Base-by-base conservation (phyloP, 2,888 invertebrate species). In the Chrysina gloriosa region DNA sequence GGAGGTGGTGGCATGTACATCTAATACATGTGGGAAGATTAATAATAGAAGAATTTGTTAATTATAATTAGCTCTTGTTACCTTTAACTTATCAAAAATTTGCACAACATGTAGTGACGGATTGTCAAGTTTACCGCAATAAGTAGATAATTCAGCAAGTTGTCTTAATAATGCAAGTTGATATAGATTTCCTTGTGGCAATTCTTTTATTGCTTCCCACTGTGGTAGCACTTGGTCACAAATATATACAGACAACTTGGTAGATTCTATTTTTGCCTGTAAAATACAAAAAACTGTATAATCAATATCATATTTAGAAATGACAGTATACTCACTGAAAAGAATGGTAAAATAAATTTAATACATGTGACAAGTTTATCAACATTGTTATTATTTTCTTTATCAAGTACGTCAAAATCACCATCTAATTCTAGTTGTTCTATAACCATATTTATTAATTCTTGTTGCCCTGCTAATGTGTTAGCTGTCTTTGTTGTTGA, bases 1-100 rank as follows among this genome's bases (percentile, higher is more conserved):
- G 96, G 94, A 14, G 97, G 96, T 74, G 94, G 86, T 2, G 96
- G 97, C 89, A 97, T 91, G 78, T 93, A 95, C 74, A 90, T 89
- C 95, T 95, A 81, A 34, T 83, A 83, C 9, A 11, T n/a, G n/a
- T n/a, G n/a, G n/a, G n/a, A n/a, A n/a, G n/a, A n/a, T n/a, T n/a
- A n/a, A n/a, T n/a, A n/a, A n/a, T n/a, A n/a, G n/a, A n/a, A n/a
- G n/a, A n/a, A n/a, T n/a, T n/a, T n/a, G n/a, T n/a, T n/a, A n/a
- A n/a, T n/a, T n/a, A n/a, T n/a, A n/a, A n/a, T n/a, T n/a, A n/a
- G n/a, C n/a, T n/a, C n/a, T n/a, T 83, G 85, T 86, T 85, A 95
- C 94, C 86, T 94, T 87, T 47, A 96, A 83, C 73, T 91, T 87
- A 74, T 91, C 89, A 83, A 92, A 94, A 31, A 96, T 88, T 69